These are phyloP conservation scores for Heterodera filipjevi DNA, from an alignment of 2,888 invertebrate genomes.

Conservation along the genomic window DNA sequence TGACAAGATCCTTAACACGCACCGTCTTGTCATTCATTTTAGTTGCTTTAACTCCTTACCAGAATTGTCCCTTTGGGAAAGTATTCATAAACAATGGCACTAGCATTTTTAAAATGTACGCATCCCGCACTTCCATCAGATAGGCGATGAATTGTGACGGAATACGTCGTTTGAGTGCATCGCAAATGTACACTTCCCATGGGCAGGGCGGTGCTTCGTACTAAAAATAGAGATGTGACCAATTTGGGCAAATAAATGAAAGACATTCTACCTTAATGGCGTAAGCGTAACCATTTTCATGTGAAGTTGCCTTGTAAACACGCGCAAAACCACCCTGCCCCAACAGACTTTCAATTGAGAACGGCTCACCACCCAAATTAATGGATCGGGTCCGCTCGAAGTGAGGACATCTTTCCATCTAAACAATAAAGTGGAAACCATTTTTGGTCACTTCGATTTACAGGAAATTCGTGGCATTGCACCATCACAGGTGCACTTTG, in stretches of 20 bases:
- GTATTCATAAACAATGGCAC: conserved; percentile 80
- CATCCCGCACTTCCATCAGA: conserved; percentile 77
- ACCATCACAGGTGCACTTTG: conserved; percentile 62
- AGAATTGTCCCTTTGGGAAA: conserved; percentile 81
- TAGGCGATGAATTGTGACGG: conserved; percentile 50
- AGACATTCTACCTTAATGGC: conserved; percentile 47
- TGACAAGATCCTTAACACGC: conserved; percentile 46
- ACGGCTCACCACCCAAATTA: conserved; percentile 59
- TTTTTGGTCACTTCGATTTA: conserved; percentile 4
- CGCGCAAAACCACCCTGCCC: conserved; percentile 68
- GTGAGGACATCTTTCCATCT: conserved; percentile 39
- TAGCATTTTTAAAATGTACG: conserved; percentile 81
- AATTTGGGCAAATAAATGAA: not conserved
- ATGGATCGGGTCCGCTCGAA: conserved; percentile 40
- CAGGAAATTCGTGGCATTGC: conserved; percentile 47
- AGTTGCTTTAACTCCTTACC: conserved; percentile 58
- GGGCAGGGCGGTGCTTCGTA: conserved; percentile 75
- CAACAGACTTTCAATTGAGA: conserved; percentile 59
- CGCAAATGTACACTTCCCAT: conserved; percentile 92
- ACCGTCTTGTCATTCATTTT: not conserved
- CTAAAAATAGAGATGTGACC: conserved; percentile 30
- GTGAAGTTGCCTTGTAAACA: conserved; percentile 59
- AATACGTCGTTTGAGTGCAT: conserved; percentile 61
- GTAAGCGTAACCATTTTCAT: conserved; percentile 38
- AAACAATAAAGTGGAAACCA: not conserved